Evolutionary conservation across 2,888 invertebrate genomes (phyloP).

Genomic region (Autographa pulchrina): DNA sequence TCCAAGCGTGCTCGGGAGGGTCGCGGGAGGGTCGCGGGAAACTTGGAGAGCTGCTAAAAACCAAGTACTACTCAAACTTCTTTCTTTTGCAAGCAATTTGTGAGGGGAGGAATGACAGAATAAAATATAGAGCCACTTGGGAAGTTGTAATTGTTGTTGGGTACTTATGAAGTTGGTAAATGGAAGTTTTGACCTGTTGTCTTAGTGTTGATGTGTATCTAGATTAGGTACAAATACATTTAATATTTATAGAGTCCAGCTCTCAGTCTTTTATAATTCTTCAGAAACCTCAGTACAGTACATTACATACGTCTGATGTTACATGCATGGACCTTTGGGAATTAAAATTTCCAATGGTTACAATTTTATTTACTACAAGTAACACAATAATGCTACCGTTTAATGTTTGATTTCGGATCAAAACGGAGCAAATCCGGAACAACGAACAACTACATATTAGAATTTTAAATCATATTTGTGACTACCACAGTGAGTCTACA

Average conservation of each 20-base stretch:
- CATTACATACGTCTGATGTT: too few species aligned
- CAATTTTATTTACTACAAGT: too few species aligned
- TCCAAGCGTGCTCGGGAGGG: not conserved
- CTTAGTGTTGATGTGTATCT: not conserved
- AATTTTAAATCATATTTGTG: slow-evolving; percentile 3
- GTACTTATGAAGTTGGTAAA: not conserved
- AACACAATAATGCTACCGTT: not conserved
- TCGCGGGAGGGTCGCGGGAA: slow-evolving; percentile 22
- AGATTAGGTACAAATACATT: too few species aligned
- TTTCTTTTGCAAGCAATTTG: slow-evolving; percentile 19
- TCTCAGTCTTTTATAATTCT: too few species aligned
- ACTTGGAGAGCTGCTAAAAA: slow-evolving; percentile 33
- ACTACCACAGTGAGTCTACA: not conserved
- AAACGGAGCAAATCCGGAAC: not conserved
- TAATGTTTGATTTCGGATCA: not conserved
- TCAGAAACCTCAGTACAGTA: too few species aligned
- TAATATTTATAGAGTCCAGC: too few species aligned
- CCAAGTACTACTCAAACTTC: slow-evolving; percentile 38
- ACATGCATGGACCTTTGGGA: too few species aligned
- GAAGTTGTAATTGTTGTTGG: not conserved
- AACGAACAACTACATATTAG: not conserved
- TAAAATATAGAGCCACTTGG: slow-evolving; percentile 3
- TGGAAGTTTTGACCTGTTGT: not conserved
- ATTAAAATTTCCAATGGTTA: too few species aligned
- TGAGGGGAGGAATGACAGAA: not conserved